Base-by-base conservation (phyloP, 2,797 vertebrate genomes). In the Aeoliscus strigatus region DNA sequence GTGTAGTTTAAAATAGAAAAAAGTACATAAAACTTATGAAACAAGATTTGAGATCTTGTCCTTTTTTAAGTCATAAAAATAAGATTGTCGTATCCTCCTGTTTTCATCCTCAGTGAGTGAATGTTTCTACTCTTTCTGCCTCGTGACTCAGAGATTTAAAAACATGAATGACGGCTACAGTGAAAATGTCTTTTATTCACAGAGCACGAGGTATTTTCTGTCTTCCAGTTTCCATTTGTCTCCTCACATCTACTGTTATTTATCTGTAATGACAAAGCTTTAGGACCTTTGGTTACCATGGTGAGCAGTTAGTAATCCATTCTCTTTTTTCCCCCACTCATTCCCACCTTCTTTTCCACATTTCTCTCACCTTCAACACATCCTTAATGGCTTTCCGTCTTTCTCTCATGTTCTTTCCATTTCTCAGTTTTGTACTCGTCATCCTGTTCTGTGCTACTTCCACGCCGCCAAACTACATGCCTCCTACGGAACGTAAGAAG, bases 401-500 rank as follows among this genome's bases (percentile, higher is more conserved):
- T 25, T 42, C 34, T 58, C 50, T 60, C 55, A 24, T 41, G 6
- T 59, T 13, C 62, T 69, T 62, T 55, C 52, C 80, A 73, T 73
- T 69, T 62, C 75, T 70, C 73, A 77, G 76, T 69, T 71, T 54
- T 73, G 40, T 29, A 32, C 71, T 65, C 67, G 46, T 68, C 59
- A 72, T 61, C 66, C 49, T 70, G 52, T 67, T 47, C 72, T 41
- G 27, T 33, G 50, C 65, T 40, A 44, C 59, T 39, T 66, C 74
- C 73, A 68, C 48, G 62, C 70, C 18, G 70, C 66, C 71, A 60
- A 59, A 55, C 63, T 63, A 33, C 63, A 38, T 59, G 36, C 65
- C 71, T 59, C 66, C 73, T 35, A 51, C 38, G 6, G 57, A 72
- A 80, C 59, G 79, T 84, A 82, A 82, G 81, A 74, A 70, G 60